Evolutionary conservation across 2,888 invertebrate genomes (phyloP).

Genomic region (Podotricha telesiphe): DNA sequence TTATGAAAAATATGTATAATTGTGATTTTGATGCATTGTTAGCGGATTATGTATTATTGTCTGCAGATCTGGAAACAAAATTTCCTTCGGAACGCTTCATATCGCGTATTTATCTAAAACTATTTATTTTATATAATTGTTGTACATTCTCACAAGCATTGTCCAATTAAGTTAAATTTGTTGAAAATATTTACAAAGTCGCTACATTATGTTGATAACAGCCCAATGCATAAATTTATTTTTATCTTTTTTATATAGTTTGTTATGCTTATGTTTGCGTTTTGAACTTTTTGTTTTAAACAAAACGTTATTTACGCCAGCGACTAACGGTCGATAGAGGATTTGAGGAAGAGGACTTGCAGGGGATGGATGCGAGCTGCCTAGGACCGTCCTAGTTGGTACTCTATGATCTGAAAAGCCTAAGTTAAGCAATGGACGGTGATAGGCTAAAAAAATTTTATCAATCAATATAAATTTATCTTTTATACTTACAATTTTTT

Average conservation of each 20-base stretch:
- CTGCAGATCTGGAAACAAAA: conserved; percentile 12
- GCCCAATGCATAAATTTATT: not conserved
- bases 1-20: conserved; percentile 45
- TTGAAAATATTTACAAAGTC: not conserved
- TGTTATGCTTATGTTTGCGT: too few relatives aligned
- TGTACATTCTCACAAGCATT: not conserved
- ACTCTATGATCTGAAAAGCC: too few relatives aligned
- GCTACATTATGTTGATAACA: not conserved
- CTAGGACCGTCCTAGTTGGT: too few relatives aligned
- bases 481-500: too few relatives aligned
- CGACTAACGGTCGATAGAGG: too few relatives aligned
- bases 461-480: too few relatives aligned
- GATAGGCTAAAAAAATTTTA: too few relatives aligned
- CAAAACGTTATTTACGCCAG: too few relatives aligned
- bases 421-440: too few relatives aligned
- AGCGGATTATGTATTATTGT: conserved; percentile 15
- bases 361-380: too few relatives aligned
- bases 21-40: conserved; percentile 35
- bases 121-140: conserved; percentile 6
- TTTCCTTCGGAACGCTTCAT: not conserved
- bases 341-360: too few relatives aligned
- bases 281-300: too few relatives aligned
- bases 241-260: not conserved
- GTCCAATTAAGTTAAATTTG: not conserved
- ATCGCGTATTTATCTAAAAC: not conserved